A percentile compares a stretch with the other conserved stretches of the same genome.
phyloP scores from a whole-genome alignment of 2,888 invertebrate species.

The Falcaria lacertinaria region DNA sequence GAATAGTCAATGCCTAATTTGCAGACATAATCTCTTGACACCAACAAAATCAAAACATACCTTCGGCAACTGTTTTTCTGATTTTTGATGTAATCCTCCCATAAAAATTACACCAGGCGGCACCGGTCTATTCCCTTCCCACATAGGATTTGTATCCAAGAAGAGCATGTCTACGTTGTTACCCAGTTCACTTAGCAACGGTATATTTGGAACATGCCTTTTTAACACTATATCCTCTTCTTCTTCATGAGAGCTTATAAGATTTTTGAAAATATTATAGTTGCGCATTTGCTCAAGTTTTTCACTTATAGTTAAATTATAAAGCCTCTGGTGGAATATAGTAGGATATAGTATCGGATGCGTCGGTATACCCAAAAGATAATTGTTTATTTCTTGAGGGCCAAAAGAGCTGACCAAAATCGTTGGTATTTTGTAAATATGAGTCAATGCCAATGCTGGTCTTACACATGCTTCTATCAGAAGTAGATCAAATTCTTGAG shows the following conservation, averaged over 20 bases:
- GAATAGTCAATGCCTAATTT: not conserved
- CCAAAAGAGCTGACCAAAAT: conserved; percentile 16
- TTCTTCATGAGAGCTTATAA: too few species aligned
- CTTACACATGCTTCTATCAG: conserved; percentile 19
- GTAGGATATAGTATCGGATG: not conserved
- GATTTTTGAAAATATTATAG: too few species aligned
- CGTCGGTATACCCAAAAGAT: not conserved
- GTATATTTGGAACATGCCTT: conserved; percentile 13
- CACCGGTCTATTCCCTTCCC: conserved; percentile 37
- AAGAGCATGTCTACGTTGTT: conserved; percentile 37
- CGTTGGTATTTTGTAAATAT: conserved; percentile 19
- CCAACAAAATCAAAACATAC: conserved; percentile 12
- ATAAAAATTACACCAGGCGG: conserved; percentile 48
- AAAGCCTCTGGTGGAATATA: not conserved
- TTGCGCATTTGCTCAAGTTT: too few species aligned
- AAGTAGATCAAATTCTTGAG: conserved; percentile 18
- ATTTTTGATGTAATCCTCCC: conserved; percentile 47
- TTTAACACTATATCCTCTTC: too few species aligned
- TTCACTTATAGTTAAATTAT: not conserved
- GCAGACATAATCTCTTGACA: too few species aligned
- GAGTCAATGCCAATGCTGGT: conserved; percentile 14
- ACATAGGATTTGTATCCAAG: conserved; percentile 44
- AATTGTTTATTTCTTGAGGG: not conserved
- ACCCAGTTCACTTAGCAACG: conserved; percentile 14
- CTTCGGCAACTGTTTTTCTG: conserved; percentile 39